A percentile compares a stretch with the other conserved stretches of the same genome.
These are phyloP conservation scores for Hippopotamyrus pictus DNA, from an alignment of 2,797 vertebrate species.

Conservation along the genomic window DNA sequence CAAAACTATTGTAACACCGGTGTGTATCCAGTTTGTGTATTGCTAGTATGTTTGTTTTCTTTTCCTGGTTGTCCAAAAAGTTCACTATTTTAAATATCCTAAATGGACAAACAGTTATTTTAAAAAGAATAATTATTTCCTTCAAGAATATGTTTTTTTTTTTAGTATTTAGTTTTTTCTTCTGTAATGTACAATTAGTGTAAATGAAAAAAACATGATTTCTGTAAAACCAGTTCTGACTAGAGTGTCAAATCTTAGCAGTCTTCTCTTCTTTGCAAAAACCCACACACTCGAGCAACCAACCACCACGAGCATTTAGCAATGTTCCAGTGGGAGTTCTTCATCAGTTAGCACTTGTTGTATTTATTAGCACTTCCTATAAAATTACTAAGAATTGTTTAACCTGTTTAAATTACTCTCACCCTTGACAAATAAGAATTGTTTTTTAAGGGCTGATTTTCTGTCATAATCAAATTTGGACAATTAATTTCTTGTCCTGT, in stretches of 20 bases:
- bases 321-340: background rate
- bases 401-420: conserved; percentile 42
- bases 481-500: background rate
- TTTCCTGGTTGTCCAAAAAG: background rate
- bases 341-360: background rate
- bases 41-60: background rate
- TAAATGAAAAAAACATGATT: background rate
- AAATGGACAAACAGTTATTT: background rate
- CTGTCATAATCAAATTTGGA: background rate
- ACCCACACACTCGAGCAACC: background rate
- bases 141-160: background rate
- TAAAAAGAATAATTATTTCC: background rate
- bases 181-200: background rate
- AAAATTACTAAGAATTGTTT: conserved; percentile 47
- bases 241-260: background rate
- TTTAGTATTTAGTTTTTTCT: background rate
- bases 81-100: background rate
- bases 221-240: background rate
- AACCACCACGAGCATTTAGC: background rate
- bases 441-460: background rate
- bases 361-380: conserved; percentile 18
- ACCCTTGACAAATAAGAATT: conserved; percentile 8
- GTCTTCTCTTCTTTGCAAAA: background rate
- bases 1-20: background rate
- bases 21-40: background rate